These are phyloP conservation scores for Antechinus stuartii DNA, from an alignment of 2,113 vertebrate species.

Conservation along the genomic window DNA sequence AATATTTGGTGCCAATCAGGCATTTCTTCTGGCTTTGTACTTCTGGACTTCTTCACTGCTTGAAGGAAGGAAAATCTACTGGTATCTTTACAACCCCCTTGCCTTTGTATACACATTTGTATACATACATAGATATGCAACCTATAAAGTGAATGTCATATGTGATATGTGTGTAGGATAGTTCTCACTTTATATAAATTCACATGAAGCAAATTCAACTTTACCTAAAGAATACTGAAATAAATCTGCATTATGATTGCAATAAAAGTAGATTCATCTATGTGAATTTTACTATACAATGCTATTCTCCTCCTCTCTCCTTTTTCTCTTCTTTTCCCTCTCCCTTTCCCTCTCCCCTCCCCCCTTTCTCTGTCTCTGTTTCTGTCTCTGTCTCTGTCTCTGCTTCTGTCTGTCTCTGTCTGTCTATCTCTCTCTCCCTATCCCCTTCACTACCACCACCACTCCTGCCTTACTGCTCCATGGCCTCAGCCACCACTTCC, in stretches of 20 bases:
- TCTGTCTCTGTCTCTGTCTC: no score
- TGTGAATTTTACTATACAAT: not conserved
- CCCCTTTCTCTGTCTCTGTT: not conserved
- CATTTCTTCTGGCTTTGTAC: not conserved
- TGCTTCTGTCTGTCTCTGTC: no score
- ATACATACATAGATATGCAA: not conserved
- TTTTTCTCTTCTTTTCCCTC: no score
- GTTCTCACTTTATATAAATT: not conserved
- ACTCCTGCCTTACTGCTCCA: no score
- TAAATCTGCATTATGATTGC: not conserved
- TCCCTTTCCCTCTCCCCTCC: no score
- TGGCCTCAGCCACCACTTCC: no score
- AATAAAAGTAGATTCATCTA: not conserved
- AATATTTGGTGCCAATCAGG: not conserved
- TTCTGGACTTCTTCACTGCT: not conserved
- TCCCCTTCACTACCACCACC: no score
- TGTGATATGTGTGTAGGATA: not conserved
- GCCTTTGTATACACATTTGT: not conserved
- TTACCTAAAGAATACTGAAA: not conserved
- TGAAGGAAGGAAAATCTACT: not conserved
- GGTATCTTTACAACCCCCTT: not conserved
- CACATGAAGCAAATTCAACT: not conserved
- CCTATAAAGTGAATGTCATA: not conserved
- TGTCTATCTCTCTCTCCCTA: no score
- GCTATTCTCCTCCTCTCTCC: no score